Evolutionary conservation across 2,888 invertebrate genomes (phyloP).

Genomic region (Caenorhabditis sp.): DNA sequence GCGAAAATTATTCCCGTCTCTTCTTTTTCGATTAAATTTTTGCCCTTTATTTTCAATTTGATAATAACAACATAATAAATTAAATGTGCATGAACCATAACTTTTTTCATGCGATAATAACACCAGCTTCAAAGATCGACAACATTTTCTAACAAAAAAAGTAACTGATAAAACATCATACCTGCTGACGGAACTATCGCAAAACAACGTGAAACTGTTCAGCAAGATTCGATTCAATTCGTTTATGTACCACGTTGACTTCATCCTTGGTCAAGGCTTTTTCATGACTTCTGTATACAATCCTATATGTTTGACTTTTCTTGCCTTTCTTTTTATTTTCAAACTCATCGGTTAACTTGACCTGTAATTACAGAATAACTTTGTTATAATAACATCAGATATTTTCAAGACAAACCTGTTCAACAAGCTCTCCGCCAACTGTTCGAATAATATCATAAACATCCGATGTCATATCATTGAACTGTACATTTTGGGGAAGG

Average conservation of each 20-base stretch:
- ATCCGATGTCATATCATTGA: constrained; percentile 70
- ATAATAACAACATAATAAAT: no score
- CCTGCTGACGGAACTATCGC: constrained; percentile 5
- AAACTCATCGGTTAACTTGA: constrained; percentile 81
- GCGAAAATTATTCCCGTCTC: no score
- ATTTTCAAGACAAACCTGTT: constrained; percentile 78
- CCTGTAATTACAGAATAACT: constrained; percentile 28
- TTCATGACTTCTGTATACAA: constrained; percentile 91
- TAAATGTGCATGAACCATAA: no score
- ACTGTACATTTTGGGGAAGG: constrained; percentile 77
- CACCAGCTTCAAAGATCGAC: constrained; percentile 2
- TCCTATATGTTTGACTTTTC: constrained; percentile 85
- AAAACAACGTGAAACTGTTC: constrained; percentile 47
- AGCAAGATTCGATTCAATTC: constrained; percentile 54
- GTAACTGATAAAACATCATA: not conserved
- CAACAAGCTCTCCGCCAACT: constrained; percentile 89
- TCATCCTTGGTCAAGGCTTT: constrained; percentile 85
- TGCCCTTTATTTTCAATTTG: no score
- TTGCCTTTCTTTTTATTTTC: constrained; percentile 83
- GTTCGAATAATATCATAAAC: constrained; percentile 87
- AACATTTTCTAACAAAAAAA: not conserved
- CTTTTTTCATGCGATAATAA: not conserved
- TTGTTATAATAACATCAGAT: not conserved
- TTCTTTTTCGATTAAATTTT: no score
- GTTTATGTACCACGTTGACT: constrained; percentile 68